phyloP scores from a whole-genome alignment of 1,140 invertebrate genomes.

The Schlechtendalia chinensis region DNA sequence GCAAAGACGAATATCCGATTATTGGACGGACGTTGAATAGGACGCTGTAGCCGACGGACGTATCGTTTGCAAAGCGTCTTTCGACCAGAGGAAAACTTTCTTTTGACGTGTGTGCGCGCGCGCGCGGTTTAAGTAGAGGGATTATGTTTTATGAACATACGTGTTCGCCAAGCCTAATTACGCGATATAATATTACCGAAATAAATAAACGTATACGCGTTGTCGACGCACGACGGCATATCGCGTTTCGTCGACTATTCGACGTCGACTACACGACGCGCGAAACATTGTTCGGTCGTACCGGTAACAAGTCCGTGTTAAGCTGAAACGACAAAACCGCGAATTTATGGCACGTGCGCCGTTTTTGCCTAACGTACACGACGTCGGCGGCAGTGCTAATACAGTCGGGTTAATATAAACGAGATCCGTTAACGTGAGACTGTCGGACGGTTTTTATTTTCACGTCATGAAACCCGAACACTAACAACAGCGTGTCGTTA shows the following conservation, averaged over 20 bases:
- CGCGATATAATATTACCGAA: neutral
- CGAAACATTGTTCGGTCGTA: neutral
- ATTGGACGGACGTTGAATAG: conserved; percentile 7
- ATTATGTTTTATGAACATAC: conserved; percentile 10
- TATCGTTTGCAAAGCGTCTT: neutral
- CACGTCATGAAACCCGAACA: too few species aligned
- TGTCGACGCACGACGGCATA: neutral
- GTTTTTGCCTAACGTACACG: too few species aligned
- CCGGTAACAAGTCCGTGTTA: neutral
- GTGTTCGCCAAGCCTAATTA: neutral
- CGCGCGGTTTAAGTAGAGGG: neutral
- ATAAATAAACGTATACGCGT: neutral
- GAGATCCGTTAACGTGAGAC: too few species aligned
- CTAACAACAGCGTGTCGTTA: too few species aligned
- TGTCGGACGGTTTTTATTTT: too few species aligned
- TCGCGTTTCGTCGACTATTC: neutral
- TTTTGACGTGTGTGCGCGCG: neutral
- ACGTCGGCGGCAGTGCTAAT: too few species aligned
- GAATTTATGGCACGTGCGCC: too few species aligned
- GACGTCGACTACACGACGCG: neutral
- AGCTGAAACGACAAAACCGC: neutral
- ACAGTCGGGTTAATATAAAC: too few species aligned
- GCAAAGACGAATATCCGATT: neutral
- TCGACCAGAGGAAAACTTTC: neutral
- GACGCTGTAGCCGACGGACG: neutral